These are phyloP conservation scores for Protobothrops mucrosquamatus DNA, from an alignment of 2,113 vertebrate species.

Conservation along the genomic window DNA sequence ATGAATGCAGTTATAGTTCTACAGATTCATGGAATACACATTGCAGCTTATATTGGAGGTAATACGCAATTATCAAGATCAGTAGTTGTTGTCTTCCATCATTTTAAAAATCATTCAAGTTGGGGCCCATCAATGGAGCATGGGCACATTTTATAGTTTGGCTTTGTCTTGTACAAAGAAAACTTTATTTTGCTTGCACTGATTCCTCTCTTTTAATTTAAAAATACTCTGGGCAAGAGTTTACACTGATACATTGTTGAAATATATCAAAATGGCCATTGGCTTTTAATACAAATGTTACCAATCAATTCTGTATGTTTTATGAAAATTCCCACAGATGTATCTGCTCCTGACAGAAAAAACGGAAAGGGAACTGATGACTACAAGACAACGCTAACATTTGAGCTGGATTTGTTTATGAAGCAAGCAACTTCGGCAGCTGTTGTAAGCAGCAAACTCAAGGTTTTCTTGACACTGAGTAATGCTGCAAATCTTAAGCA, in stretches of 20 bases:
- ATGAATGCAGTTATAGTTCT: neutral
- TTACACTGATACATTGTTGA: neutral
- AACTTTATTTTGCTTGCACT: neutral
- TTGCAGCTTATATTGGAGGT: neutral
- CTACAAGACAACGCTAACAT: neutral
- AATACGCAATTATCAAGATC: neutral
- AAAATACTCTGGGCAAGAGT: neutral
- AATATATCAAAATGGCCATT: neutral
- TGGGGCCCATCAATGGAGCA: neutral
- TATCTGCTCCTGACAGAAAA: neutral
- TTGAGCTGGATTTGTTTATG: neutral
- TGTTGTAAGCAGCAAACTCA: neutral
- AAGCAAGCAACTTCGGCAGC: neutral
- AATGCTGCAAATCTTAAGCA: slow-evolving; percentile 6
- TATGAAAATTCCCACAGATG: neutral
- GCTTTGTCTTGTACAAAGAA: neutral
- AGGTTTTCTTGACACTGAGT: neutral
- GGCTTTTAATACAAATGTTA: neutral
- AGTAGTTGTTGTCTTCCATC: neutral
- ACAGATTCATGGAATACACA: neutral
- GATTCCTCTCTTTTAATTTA: neutral
- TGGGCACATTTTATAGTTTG: neutral
- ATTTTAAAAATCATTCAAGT: neutral
- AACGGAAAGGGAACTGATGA: slow-evolving; percentile 15
- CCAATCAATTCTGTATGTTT: neutral